Conservation (phyloP, 2,797 vertebrate genomes). For the Sciurus vulgaris region DNA sequence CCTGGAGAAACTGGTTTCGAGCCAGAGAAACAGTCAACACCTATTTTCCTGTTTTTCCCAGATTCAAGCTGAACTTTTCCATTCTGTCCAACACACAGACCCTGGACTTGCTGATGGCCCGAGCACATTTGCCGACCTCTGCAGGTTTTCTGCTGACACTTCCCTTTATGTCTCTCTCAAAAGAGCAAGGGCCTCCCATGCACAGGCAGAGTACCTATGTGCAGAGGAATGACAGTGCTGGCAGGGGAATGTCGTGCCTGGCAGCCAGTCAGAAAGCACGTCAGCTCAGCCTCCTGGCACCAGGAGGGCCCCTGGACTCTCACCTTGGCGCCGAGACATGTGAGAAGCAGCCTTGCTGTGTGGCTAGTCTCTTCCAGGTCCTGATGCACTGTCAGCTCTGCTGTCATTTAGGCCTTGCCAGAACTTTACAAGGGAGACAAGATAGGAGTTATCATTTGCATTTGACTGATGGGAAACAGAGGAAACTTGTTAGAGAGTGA, state of each 20-base stretch:
- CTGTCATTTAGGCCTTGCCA: background rate
- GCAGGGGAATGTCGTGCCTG: constrained; percentile 61
- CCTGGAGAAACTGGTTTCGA: background rate
- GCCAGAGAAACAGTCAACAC: background rate
- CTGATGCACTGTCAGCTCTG: constrained; percentile 17
- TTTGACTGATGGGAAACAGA: constrained; percentile 25
- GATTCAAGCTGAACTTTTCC: constrained; percentile 67
- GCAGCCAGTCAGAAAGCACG: constrained; percentile 52
- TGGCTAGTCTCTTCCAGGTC: constrained; percentile 44
- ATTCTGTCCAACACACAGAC: constrained; percentile 53
- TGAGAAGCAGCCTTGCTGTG: constrained; percentile 34
- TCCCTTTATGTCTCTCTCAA: constrained; percentile 72
- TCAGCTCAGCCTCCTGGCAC: constrained; percentile 54
- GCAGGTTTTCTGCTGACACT: constrained; percentile 81
- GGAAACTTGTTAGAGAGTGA: background rate
- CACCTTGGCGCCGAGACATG: constrained; percentile 51
- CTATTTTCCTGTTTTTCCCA: constrained; percentile 57
- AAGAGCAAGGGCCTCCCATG: constrained; percentile 74
- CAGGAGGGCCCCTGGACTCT: constrained; percentile 49
- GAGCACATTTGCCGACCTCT: constrained; percentile 68
- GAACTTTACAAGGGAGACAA: constrained; percentile 11
- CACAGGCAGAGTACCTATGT: constrained; percentile 75
- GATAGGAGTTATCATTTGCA: background rate
- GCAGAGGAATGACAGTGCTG: constrained; percentile 67
- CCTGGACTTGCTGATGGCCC: constrained; percentile 75